Percentiles rank a stretch among this genome's conserved stretches.
phyloP scores from a whole-genome alignment of 2,113 vertebrate genomes.

The Charina bottae region DNA sequence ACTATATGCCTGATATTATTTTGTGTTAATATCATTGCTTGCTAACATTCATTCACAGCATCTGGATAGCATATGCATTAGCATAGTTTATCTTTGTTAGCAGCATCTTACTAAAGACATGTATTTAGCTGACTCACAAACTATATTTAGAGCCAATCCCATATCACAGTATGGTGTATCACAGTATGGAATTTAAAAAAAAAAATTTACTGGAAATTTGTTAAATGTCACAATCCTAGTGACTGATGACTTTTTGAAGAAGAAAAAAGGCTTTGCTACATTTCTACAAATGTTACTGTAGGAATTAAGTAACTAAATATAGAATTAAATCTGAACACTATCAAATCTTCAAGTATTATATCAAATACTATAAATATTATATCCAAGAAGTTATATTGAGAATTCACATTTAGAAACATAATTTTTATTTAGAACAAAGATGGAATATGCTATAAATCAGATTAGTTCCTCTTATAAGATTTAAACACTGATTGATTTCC shows the following conservation, averaged over 20 bases:
- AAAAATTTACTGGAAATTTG: constrained; percentile 48
- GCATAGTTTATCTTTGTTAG: constrained; percentile 10
- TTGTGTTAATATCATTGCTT: not conserved
- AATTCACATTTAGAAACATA: not conserved
- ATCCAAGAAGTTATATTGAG: not conserved
- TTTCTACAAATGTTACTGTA: not conserved
- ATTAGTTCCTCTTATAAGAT: not conserved
- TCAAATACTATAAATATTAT: not conserved
- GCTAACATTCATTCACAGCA: not conserved
- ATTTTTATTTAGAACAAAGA: not conserved
- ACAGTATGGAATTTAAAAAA: constrained; percentile 23
- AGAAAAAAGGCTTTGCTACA: not conserved
- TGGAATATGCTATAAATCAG: not conserved
- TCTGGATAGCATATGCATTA: not conserved
- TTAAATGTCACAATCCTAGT: constrained; percentile 19
- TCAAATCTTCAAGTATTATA: not conserved
- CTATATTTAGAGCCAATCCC: constrained; percentile 31
- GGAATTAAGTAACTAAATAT: not conserved
- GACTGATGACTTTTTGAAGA: not conserved
- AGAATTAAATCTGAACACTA: not conserved
- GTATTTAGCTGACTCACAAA: constrained; percentile 51
- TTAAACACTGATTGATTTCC: not conserved
- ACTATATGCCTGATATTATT: not conserved
- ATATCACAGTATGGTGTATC: constrained; percentile 28
- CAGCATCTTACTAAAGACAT: constrained; percentile 51